Percentiles rank a stretch among this genome's conserved stretches.
These are phyloP conservation scores for Lasaia peninsularis DNA, from an alignment of 1,140 invertebrate species.

Conservation along the genomic window DNA sequence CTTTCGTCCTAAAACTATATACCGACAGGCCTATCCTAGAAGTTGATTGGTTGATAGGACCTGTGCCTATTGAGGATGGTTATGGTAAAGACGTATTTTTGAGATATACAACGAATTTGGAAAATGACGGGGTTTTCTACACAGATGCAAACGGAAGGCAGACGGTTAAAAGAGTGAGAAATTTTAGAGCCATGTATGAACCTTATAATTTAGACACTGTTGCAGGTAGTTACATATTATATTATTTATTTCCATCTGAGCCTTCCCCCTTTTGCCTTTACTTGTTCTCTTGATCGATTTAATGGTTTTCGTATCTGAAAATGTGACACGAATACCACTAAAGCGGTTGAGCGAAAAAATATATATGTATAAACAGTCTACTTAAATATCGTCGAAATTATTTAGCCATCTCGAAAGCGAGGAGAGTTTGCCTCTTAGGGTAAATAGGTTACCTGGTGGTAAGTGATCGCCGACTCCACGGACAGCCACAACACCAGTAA, in stretches of 20 bases:
- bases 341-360: no score
- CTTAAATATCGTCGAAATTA: no score
- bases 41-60: slow-evolving; percentile 95
- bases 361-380: no score
- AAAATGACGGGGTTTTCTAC: slow-evolving; percentile 85
- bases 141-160: slow-evolving; percentile 97
- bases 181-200: slow-evolving; percentile 86
- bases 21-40: slow-evolving; percentile 81
- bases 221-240: slow-evolving; percentile 25
- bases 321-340: no score
- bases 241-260: not conserved
- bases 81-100: slow-evolving; percentile 91
- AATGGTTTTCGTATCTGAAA: no score
- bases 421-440: no score
- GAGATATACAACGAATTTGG: slow-evolving; percentile 82
- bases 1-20: slow-evolving; percentile 85
- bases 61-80: slow-evolving; percentile 87
- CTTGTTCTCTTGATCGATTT: no score
- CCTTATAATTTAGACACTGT: slow-evolving; percentile 79
- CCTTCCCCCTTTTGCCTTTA: not conserved
- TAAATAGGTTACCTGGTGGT: no score
- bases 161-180: slow-evolving; percentile 84
- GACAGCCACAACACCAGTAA: no score
- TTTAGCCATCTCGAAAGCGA: no score
- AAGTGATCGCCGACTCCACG: no score